Evolutionary conservation across 2,797 vertebrate genomes (phyloP), one percentile per base, ranked within the genome.

Genomic region (Girardinus metallicus): DNA sequence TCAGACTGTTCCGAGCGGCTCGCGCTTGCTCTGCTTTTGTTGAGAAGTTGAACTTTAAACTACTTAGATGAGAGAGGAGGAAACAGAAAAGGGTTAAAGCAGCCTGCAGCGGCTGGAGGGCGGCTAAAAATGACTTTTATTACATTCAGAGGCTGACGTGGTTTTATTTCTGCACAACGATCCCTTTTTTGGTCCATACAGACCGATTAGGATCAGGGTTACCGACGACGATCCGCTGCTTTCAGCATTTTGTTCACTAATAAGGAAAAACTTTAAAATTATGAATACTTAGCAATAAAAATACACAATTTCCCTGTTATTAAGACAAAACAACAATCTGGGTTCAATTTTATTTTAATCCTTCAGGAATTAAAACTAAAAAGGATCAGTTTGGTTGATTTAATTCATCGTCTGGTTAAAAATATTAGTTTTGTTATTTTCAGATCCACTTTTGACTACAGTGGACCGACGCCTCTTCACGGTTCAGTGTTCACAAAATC

Each of bases 71-170:
- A 16, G 26, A 44, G 26, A n/a, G 41, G 11, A 36, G 16, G 44
- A 29, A 29, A 34, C 71, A 51, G 46, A 47, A 46, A 51, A 13
- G 46, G 46, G 46, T 49, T 23, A 70, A 44, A 44, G 66, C 23
- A 43, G 68, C 23, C 68, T n/a, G 15, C 5, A 43, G 39, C 5
- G 26, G 68, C 41, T 46, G 18, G 41, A 29, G 26, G 39, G 13
- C 23, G 39, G 68, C 39, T 71, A 71, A 71, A 71, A 71, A 46
- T 44, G 68, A 44, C 68, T 71, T 71, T 70, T 70, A 70, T 43
- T 26, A 41, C 68, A 15, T 26, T 12, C 66, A 43, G 68, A 29
- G 26, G 68, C 41, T 71, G 39, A 41, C 26, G 64, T 68, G 66
- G 66, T 43, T 68, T 41, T 70, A 41, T 43, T 70, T 70, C 66